These are phyloP conservation scores for Bombus sylvicola DNA, from an alignment of 1,140 invertebrate species.

Conservation along the genomic window DNA sequence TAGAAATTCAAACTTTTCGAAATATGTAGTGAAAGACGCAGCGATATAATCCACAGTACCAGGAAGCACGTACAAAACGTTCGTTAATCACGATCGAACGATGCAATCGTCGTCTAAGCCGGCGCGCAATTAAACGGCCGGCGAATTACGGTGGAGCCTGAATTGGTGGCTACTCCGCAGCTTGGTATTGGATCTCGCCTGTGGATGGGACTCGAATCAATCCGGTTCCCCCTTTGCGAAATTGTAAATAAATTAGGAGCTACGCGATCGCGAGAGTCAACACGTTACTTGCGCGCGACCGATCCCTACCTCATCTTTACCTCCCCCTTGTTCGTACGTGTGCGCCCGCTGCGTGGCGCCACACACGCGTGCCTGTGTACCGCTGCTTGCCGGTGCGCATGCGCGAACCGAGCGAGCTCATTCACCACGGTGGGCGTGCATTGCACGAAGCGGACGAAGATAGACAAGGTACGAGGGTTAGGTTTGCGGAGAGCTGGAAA, in stretches of 20 bases:
- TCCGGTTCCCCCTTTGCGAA: constrained; percentile 68
- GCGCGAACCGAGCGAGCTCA: background rate
- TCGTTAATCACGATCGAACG: constrained; percentile 37
- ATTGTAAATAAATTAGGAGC: constrained; percentile 76
- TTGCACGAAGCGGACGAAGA: background rate
- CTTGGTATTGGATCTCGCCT: constrained; percentile 37
- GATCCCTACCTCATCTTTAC: background rate
- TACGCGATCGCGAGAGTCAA: constrained; percentile 67
- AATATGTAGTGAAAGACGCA: background rate
- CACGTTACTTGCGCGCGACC: constrained; percentile 59
- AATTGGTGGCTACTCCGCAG: constrained; percentile 3
- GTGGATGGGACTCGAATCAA: constrained; percentile 49
- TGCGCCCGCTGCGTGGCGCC: constrained; percentile 24
- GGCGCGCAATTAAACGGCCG: constrained; percentile 37
- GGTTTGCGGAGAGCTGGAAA: constrained; percentile 2
- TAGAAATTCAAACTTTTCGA: background rate
- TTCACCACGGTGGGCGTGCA: constrained; percentile 36
- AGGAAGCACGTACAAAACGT: background rate
- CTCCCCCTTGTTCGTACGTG: background rate
- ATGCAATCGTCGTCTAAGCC: constrained; percentile 12
- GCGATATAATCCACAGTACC: background rate
- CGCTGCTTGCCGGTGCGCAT: background rate
- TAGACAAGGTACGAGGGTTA: background rate
- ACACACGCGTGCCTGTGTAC: constrained; percentile 20
- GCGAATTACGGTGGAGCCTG: constrained; percentile 25